phyloP scores from a whole-genome alignment of 2,888 invertebrate species.

The Neoitamus cyanurus region DNA sequence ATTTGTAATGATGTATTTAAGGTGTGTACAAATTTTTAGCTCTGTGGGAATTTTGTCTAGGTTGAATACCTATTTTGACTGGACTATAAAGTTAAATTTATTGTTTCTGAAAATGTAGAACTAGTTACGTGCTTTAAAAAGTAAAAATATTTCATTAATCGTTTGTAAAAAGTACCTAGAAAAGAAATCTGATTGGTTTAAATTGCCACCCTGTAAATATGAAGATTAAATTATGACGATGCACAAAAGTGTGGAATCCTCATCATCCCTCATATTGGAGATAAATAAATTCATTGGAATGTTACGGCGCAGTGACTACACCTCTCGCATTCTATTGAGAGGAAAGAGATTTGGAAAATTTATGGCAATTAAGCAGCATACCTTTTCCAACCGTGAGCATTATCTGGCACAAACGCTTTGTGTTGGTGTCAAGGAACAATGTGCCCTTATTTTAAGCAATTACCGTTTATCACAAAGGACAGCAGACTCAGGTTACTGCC shows the following conservation, averaged over 20 bases:
- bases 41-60: no score
- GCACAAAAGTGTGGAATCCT: not conserved
- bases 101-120: no score
- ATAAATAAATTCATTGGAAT: not conserved
- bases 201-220: no score
- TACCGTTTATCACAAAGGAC: slow-evolving; percentile 7
- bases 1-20: no score
- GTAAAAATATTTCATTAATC: no score
- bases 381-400: not conserved
- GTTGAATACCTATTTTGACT: no score
- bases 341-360: not conserved
- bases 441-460: slow-evolving; percentile 24
- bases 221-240: not conserved
- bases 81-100: no score
- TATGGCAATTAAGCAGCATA: not conserved
- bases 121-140: no score
- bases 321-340: not conserved
- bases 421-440: slow-evolving; percentile 27
- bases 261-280: not conserved
- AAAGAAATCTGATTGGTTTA: no score
- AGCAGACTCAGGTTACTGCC: not conserved
- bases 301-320: not conserved
- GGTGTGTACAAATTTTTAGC: no score
- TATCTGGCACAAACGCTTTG: not conserved
- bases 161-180: no score